phyloP scores from a whole-genome alignment of 1,140 invertebrate species.

The Yoshiicerus persimilis region DNA sequence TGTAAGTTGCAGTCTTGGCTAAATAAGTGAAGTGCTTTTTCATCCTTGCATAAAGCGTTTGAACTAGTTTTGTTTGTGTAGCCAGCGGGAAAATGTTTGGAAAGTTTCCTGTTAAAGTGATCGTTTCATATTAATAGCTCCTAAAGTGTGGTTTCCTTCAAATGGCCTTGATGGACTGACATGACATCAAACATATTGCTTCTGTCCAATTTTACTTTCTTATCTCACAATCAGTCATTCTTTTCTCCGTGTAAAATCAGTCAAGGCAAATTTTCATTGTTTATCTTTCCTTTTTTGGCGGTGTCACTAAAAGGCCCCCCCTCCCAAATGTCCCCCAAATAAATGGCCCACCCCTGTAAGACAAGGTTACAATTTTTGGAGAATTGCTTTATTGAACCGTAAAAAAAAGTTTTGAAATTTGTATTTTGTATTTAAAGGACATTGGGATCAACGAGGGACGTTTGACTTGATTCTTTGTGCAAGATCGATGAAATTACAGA shows the following conservation, averaged over 20 bases:
- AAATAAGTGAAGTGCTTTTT: background rate
- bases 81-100: background rate
- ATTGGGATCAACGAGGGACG: background rate
- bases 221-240: background rate
- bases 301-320: no score
- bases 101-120: background rate
- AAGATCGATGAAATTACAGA: background rate
- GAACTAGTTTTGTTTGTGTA: background rate
- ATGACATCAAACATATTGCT: background rate
- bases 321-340: no score
- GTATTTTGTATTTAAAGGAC: background rate
- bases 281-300: no score
- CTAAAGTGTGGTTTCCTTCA: background rate
- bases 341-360: no score
- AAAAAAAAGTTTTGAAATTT: background rate
- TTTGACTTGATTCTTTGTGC: background rate
- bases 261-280: no score
- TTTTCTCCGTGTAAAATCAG: no score
- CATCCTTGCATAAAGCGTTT: background rate
- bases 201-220: background rate
- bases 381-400: background rate
- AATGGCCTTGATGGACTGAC: background rate
- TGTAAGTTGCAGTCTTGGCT: background rate
- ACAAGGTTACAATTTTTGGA: no score
- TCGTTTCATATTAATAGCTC: background rate